These are phyloP conservation scores for Hydrozoanthus tunicans DNA, from an alignment of 64 coral and sea anemone species.

Conservation along the genomic window DNA sequence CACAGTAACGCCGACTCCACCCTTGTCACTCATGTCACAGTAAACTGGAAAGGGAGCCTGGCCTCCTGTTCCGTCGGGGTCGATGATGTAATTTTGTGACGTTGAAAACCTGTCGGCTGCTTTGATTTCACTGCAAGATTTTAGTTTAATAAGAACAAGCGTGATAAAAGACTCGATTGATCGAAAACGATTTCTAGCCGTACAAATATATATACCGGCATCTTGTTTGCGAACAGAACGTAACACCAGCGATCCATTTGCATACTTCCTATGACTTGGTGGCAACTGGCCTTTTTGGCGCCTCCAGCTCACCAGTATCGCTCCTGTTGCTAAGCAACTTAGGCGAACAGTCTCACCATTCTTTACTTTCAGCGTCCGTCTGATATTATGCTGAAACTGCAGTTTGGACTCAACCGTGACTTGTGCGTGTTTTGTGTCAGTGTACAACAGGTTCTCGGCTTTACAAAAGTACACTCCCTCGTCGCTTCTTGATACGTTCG, in stretches of 20 bases:
- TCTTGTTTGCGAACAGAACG: background rate
- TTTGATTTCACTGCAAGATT: slow-evolving; percentile 15
- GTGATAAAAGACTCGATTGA: background rate
- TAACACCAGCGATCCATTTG: background rate
- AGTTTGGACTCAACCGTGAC: slow-evolving; percentile 25
- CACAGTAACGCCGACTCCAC: background rate
- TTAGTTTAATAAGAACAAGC: too few species aligned
- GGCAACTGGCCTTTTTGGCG: background rate
- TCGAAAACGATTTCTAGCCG: background rate
- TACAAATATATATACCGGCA: slow-evolving; percentile 6
- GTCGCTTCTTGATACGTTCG: background rate
- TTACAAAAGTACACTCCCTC: slow-evolving; percentile 38
- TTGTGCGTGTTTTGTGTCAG: background rate
- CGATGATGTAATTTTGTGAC: background rate
- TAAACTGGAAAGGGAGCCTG: background rate
- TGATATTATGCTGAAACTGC: background rate
- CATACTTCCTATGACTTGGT: background rate
- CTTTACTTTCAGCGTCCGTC: background rate
- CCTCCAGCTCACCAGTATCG: background rate
- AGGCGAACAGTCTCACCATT: background rate
- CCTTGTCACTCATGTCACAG: slow-evolving; percentile 10
- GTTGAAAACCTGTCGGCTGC: background rate
- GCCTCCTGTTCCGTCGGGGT: background rate
- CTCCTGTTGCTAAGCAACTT: background rate
- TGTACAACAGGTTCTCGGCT: slow-evolving; percentile 23